A percentile compares a stretch with the other conserved stretches of the same genome.
phyloP scores from a whole-genome alignment of 2,797 vertebrate genomes.

The Paedocypris micromegethes region DNA sequence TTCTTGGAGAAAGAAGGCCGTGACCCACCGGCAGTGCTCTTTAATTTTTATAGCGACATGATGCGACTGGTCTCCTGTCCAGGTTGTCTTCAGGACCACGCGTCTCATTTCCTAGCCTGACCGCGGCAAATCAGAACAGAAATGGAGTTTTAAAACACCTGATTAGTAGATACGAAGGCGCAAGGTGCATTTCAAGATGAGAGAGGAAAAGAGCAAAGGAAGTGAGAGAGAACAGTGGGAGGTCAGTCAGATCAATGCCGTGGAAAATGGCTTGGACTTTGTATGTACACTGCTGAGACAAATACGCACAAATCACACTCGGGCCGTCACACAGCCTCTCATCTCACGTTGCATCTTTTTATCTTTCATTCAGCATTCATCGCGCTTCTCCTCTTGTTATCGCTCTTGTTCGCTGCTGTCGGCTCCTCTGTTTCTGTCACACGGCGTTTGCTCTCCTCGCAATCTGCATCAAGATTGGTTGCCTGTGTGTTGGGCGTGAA shows the following conservation, averaged over 20 bases:
- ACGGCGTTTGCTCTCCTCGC: too few relatives aligned
- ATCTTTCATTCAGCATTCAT: slow-evolving; percentile 13
- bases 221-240: background rate
- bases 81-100: slow-evolving; percentile 1
- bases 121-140: slow-evolving; percentile 10
- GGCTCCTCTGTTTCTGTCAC: slow-evolving; percentile 2
- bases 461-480: background rate
- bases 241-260: slow-evolving; percentile 7
- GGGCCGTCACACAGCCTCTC: background rate
- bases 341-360: background rate
- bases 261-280: slow-evolving; percentile 8
- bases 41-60: slow-evolving; percentile 14
- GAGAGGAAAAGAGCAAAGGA: background rate
- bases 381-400: background rate
- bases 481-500: background rate
- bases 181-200: slow-evolving; percentile 6
- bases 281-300: background rate
- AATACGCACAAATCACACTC: background rate
- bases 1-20: slow-evolving; percentile 10
- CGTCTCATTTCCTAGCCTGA: background rate
- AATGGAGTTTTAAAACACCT: background rate
- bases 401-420: background rate
- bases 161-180: slow-evolving; percentile 3
- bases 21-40: background rate
- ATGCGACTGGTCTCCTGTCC: background rate